phyloP scores from a whole-genome alignment of 2,888 invertebrate genomes.

The Resseliella maxima region DNA sequence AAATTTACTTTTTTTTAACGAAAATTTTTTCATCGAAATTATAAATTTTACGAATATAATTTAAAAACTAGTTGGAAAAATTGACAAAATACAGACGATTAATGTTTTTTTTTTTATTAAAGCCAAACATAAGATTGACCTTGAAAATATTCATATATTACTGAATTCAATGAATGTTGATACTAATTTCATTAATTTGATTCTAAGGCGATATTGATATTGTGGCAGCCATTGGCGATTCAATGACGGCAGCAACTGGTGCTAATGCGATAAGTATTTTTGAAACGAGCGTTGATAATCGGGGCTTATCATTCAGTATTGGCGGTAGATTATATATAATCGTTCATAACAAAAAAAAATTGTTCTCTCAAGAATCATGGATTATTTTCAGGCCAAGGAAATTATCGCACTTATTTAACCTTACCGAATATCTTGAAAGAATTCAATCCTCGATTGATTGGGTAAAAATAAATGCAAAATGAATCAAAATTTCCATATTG shows the following conservation, averaged over 20 bases:
- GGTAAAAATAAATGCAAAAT: slow-evolving; percentile 64
- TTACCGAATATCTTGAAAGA: slow-evolving; percentile 73
- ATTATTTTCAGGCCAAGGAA: slow-evolving; percentile 64
- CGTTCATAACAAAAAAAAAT: no score
- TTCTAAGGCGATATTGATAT: slow-evolving; percentile 71
- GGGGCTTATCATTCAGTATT: slow-evolving; percentile 68
- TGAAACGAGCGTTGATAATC: slow-evolving; percentile 68
- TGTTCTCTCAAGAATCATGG: no score
- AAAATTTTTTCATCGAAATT: no score
- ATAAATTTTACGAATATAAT: no score
- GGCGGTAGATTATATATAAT: no score
- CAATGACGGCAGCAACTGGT: slow-evolving; percentile 69
- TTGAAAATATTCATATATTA: neutral
- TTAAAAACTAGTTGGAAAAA: no score
- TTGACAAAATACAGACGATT: no score
- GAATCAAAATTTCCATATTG: neutral
- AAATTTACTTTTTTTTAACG: no score
- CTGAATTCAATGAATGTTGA: no score
- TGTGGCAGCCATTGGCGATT: slow-evolving; percentile 72
- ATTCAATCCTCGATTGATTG: slow-evolving; percentile 74
- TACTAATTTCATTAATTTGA: no score
- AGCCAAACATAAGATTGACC: no score
- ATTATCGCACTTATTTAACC: slow-evolving; percentile 70
- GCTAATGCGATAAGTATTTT: slow-evolving; percentile 67
- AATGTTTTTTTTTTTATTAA: no score